Evolutionary conservation across 2,113 vertebrate species (phyloP), one percentile per base, ranked within the genome.

Genomic region (Engystomops pustulosus): DNA sequence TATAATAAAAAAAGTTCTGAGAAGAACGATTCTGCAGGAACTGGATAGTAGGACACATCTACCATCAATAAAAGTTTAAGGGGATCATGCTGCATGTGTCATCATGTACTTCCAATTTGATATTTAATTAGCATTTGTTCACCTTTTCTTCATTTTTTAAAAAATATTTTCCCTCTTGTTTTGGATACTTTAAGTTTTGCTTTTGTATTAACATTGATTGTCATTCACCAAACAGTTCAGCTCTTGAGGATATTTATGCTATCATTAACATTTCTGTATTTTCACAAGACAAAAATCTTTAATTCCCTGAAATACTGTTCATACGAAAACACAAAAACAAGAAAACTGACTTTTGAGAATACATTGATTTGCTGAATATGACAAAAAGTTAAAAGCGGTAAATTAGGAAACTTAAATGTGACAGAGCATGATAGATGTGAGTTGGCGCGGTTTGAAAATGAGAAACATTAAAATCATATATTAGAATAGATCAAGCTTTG

Each of bases 401-500:
- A 95, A 95, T 95, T 93, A 90, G 90, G 90, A 88, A 92, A 92
- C 92, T 94, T 91, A 93, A 92, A 92, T 89, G 90, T 95, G 93
- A 94, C 93, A 93, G 88, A 85, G 77, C 87, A 89, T 95, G 94
- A 95, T 94, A 92, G 94, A 95, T 94, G 93, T 91, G 89, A 90
- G 87, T 90, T 92, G 91, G 91, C 89, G 89, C 91, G 89, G 88
- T 90, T 92, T 89, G 92, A 91, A 94, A 94, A 95, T 93, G 94
- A 94, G 93, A 95, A 94, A 93, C 93, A 95, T 95, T 94, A 93
- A 93, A 95, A 93, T 92, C 91, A 86, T 91, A 91, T 91, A 93
- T 95, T 94, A 94, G 93, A 94, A 92, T 92, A 94, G 94, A 95
- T 93, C 93, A 93, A 92, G 90, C 91, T 90, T 88, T 85, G 76